A percentile compares a stretch with the other conserved stretches of the same genome.
These are phyloP conservation scores for Platyura marginata DNA, from an alignment of 1,140 invertebrate genomes.

Conservation along the genomic window DNA sequence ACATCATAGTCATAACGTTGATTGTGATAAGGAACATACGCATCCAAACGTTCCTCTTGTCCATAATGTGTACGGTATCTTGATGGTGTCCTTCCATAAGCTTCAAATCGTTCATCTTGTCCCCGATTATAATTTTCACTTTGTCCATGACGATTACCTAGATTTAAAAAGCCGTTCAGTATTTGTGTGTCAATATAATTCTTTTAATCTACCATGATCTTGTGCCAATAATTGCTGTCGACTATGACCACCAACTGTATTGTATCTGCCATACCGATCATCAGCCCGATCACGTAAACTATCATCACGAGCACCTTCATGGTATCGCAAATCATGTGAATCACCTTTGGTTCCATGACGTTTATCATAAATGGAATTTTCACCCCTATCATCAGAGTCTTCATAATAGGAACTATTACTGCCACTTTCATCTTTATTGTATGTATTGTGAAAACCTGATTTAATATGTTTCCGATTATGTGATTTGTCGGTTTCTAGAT, in stretches of 20 bases:
- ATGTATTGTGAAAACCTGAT: constrained; percentile 21
- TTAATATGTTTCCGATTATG: constrained; percentile 4
- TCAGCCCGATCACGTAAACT: neutral
- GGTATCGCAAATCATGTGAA: neutral
- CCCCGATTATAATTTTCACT: neutral
- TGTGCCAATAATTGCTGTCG: neutral
- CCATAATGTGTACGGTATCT: too few species aligned
- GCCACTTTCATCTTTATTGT: constrained; percentile 22
- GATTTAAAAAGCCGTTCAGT: neutral
- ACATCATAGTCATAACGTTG: too few species aligned
- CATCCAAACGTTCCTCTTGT: neutral
- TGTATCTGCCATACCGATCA: neutral
- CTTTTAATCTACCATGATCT: neutral
- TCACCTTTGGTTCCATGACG: constrained; percentile 4
- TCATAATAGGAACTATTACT: constrained; percentile 21
- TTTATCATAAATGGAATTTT: constrained; percentile 11
- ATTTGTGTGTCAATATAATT: neutral
- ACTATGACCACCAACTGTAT: neutral
- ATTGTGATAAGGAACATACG: too few species aligned
- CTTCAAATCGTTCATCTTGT: neutral
- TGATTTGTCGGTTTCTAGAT: neutral
- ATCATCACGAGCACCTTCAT: neutral
- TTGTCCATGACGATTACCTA: neutral
- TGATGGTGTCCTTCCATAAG: neutral
- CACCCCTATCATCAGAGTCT: constrained; percentile 16